phyloP scores from a whole-genome alignment of 2,113 vertebrate genomes.

The Falcunculus frontatus region DNA sequence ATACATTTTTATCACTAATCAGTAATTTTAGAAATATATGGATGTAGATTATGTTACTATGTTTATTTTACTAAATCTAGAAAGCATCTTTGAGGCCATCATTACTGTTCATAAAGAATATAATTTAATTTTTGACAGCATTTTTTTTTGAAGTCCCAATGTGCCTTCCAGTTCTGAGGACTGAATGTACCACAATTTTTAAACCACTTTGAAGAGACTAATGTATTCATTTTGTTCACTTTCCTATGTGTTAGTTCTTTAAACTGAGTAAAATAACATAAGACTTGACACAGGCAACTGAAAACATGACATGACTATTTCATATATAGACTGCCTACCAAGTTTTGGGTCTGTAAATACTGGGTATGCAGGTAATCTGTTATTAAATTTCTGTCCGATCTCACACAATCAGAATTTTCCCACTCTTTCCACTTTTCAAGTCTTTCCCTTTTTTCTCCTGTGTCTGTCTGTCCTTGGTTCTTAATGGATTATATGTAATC shows the following conservation, averaged over 20 bases:
- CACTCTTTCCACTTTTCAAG: not conserved
- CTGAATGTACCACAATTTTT: not conserved
- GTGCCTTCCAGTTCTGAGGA: not conserved
- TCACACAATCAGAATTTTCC: not conserved
- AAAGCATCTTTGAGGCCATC: not conserved
- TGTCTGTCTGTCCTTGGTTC: slow-evolving; percentile 3
- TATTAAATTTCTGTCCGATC: not conserved
- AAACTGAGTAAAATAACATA: not conserved
- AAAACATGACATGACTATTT: not conserved
- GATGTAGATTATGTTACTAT: not conserved
- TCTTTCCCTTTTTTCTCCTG: not conserved
- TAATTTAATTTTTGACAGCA: not conserved
- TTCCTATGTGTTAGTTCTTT: not conserved
- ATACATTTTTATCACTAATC: not conserved
- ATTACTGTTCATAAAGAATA: not conserved
- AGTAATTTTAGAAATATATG: not conserved
- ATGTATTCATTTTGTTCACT: not conserved
- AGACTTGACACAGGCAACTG: not conserved
- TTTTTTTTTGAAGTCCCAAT: not conserved
- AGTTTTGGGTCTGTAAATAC: not conserved
- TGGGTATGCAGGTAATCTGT: not conserved
- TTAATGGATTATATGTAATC: not conserved
- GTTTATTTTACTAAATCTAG: not conserved
- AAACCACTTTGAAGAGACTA: not conserved
- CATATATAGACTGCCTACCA: not conserved